phyloP scores from a whole-genome alignment of 2,113 vertebrate genomes.

The Epinephelus moara region DNA sequence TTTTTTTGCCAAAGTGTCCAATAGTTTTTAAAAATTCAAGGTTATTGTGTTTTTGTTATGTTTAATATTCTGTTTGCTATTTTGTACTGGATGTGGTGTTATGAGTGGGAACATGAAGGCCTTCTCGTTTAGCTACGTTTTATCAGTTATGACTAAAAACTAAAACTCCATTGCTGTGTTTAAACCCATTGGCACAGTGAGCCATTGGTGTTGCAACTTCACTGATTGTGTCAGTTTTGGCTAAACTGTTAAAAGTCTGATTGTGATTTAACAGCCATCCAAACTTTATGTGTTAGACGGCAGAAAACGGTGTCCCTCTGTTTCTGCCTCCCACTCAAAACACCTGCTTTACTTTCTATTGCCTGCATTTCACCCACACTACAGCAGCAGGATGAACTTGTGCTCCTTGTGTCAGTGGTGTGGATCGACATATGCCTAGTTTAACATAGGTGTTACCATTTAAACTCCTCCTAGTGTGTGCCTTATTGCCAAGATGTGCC shows the following conservation, averaged over 20 bases:
- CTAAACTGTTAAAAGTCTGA: slow-evolving; percentile 19
- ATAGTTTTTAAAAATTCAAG: slow-evolving; percentile 69
- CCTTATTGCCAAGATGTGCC: slow-evolving; percentile 79
- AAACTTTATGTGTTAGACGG: slow-evolving; percentile 21
- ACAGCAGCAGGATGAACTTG: slow-evolving; percentile 17
- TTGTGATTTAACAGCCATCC: slow-evolving; percentile 26
- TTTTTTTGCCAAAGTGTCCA: slow-evolving; percentile 80
- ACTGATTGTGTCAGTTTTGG: slow-evolving; percentile 1
- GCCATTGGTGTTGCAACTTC: slow-evolving; percentile 37
- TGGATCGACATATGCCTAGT: slow-evolving; percentile 51
- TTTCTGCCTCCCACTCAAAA: slow-evolving; percentile 57
- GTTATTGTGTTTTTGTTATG: slow-evolving; percentile 58
- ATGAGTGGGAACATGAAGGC: slow-evolving; percentile 57
- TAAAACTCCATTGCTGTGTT: slow-evolving; percentile 9
- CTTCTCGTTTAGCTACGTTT: slow-evolving; percentile 44
- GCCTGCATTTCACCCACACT: slow-evolving; percentile 66
- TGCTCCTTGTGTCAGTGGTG: slow-evolving; percentile 26
- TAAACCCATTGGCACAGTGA: slow-evolving; percentile 8
- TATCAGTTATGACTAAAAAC: slow-evolving; percentile 29
- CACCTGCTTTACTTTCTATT: slow-evolving; percentile 55
- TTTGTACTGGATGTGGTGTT: slow-evolving; percentile 64
- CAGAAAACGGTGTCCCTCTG: slow-evolving; percentile 6
- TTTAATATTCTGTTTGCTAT: slow-evolving; percentile 56
- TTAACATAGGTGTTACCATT: slow-evolving; percentile 65
- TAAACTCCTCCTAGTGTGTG: slow-evolving; percentile 70